Base-by-base conservation (phyloP, 2,888 invertebrate genomes). In the Eupelmus urozonus region DNA sequence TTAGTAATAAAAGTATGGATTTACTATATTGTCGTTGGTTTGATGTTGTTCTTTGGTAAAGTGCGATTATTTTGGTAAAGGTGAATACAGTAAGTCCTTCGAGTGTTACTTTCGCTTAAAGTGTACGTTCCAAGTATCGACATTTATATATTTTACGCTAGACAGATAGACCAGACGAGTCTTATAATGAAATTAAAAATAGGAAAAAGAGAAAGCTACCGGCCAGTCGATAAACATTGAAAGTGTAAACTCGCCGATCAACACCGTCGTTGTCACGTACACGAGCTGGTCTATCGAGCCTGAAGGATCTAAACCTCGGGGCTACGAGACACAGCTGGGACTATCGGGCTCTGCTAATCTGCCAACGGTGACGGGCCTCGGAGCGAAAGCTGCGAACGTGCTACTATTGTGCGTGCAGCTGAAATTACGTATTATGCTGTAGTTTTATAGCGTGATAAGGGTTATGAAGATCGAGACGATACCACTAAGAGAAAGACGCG, bases 381-480 rank as follows among this genome's bases (percentile, higher is more conserved):
- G 18, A 40, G 62, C 62, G 40, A 49, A 45, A 59, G 45, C 29
- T 70, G 45, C 18, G 42, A 4, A 62, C 1, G 27, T 9, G 65
- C 29, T 49, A 23, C 23, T 25, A 51, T 60, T 49, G 60, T 20
- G 60, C 18, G 29, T 23, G n/a, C 11, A 16, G 49, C n/a, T 57
- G 51, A 65, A 34, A 70, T 70, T 49, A 62, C 63, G 25, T 49
- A 34, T 69, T 34, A 66, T 72, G 72, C 59, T 65, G 71, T 72
- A 71, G 72, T 67, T 66, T 60, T 60, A 72, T 53, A n/a, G 45
- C 51, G 25, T 51, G 66, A 72, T 71, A 72, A 57, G 57, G 34
- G 57, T 29, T 34, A 29, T 55, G 57, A 20, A 55, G 74, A 74
- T 74, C 23, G 18, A 3, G 23, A 34, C 2, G 63, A 70, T 69